Conservation (phyloP, 1,140 invertebrate species). For the Andrena cerasifolii region DNA sequence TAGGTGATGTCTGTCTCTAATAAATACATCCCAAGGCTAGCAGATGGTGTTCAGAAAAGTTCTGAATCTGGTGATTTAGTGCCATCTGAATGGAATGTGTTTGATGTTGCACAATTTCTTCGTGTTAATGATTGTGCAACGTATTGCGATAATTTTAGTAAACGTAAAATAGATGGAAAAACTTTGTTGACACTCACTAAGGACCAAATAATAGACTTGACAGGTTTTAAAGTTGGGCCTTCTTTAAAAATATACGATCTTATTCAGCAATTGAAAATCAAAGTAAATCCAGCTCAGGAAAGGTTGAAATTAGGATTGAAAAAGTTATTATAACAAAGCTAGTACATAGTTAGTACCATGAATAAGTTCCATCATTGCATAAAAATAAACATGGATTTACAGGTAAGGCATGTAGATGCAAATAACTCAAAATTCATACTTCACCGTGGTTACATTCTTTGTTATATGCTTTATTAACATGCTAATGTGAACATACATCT, state of each 20-base stretch:
- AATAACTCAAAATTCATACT: slow-evolving; percentile 26
- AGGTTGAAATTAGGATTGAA: slow-evolving; percentile 83
- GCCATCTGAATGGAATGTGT: slow-evolving; percentile 90
- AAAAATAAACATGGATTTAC: slow-evolving; percentile 75
- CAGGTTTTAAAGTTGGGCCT: slow-evolving; percentile 96
- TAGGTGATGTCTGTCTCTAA: slow-evolving; percentile 79
- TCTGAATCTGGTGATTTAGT: slow-evolving; percentile 84
- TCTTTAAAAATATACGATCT: slow-evolving; percentile 96
- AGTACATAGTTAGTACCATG: slow-evolving; percentile 63
- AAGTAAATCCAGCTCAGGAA: slow-evolving; percentile 89
- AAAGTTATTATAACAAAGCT: slow-evolving; percentile 79
- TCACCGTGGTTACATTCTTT: slow-evolving; percentile 27
- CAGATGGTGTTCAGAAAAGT: slow-evolving; percentile 82
- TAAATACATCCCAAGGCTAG: slow-evolving; percentile 88
- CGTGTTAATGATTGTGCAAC: slow-evolving; percentile 94
- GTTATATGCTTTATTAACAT: slow-evolving; percentile 49
- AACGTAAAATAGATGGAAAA: slow-evolving; percentile 91
- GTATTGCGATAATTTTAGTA: slow-evolving; percentile 93
- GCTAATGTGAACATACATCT: slow-evolving; percentile 2
- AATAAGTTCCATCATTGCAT: slow-evolving; percentile 66
- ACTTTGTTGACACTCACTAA: slow-evolving; percentile 91
- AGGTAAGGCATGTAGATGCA: slow-evolving; percentile 62
- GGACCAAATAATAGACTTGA: slow-evolving; percentile 94
- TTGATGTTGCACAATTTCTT: slow-evolving; percentile 94
- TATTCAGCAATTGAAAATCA: slow-evolving; percentile 92